These are phyloP conservation scores for Etheostoma perlongum DNA, from an alignment of 2,797 vertebrate genomes.

Conservation along the genomic window DNA sequence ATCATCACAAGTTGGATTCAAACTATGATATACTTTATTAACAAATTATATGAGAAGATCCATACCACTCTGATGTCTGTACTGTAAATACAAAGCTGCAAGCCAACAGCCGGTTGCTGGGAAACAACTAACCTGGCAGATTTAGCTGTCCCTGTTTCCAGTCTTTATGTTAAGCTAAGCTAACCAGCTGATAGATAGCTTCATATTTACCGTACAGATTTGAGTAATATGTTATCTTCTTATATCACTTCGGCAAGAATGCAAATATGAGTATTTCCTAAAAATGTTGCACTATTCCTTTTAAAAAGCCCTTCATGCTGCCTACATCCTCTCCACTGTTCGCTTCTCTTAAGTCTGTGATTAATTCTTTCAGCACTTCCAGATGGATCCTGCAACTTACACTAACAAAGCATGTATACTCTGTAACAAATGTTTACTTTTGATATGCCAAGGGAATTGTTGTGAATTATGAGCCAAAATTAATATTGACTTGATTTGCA, in stretches of 20 bases:
- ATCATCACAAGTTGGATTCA: too few relatives aligned
- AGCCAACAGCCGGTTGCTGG: too few relatives aligned
- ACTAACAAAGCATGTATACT: conserved; percentile 72
- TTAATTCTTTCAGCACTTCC: conserved; percentile 60
- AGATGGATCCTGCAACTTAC: conserved; percentile 74
- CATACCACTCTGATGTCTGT: not conserved
- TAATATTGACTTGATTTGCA: conserved; percentile 73
- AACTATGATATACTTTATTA: not conserved
- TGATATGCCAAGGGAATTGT: conserved; percentile 68
- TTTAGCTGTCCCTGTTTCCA: not conserved
- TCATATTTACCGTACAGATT: not conserved
- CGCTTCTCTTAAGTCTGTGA: conserved; percentile 45
- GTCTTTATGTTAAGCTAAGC: conserved; percentile 5
- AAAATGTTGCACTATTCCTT: conserved; percentile 27
- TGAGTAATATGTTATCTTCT: not conserved
- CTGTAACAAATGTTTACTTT: conserved; percentile 77
- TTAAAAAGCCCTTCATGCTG: conserved; percentile 42
- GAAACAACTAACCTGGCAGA: not conserved
- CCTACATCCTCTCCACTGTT: conserved; percentile 28
- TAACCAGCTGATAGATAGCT: not conserved
- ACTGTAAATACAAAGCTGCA: not conserved
- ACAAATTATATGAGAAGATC: not conserved
- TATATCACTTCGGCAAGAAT: not conserved
- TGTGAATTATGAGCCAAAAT: conserved; percentile 69
- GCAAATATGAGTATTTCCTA: not conserved